A percentile compares a stretch with the other conserved stretches of the same genome.
Conservation (phyloP, 2,113 vertebrate species). For the Nycticryphes semicollaris region DNA sequence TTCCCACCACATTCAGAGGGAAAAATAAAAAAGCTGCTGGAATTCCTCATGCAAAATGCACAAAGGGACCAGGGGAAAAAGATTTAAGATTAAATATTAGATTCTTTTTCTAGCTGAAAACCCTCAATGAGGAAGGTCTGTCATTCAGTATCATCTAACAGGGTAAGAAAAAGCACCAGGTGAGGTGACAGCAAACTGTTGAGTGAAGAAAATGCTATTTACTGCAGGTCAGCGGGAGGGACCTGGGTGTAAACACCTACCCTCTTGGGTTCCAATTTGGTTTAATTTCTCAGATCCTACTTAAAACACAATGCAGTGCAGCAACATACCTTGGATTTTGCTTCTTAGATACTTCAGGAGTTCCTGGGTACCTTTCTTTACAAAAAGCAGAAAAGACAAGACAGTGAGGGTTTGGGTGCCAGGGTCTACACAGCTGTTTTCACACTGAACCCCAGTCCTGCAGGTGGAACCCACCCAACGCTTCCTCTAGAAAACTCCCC, state of each 20-base stretch:
- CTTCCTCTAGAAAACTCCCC: background rate
- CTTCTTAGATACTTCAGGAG: constrained; percentile 90
- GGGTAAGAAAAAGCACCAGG: background rate
- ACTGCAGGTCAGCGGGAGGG: background rate
- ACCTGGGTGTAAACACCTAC: background rate
- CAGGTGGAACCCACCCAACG: background rate
- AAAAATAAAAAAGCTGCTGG: background rate
- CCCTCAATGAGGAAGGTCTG: background rate
- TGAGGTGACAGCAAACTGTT: background rate
- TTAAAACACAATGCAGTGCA: background rate
- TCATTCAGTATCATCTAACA: background rate
- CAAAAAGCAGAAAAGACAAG: background rate
- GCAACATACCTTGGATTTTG: constrained; percentile 87
- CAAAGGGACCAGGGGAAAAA: background rate
- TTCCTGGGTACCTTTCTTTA: constrained; percentile 93
- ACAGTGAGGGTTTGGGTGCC: background rate
- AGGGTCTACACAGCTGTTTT: background rate
- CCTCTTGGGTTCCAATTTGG: background rate
- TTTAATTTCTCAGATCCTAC: background rate
- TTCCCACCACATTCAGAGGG: background rate
- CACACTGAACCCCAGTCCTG: background rate
- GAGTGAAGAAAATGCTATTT: background rate
- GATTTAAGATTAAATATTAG: too few species aligned
- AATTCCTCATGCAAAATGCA: background rate
- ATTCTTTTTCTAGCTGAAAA: background rate